Evolutionary conservation across 2,113 vertebrate species (phyloP).

Genomic region (Poeciliopsis retropinna): DNA sequence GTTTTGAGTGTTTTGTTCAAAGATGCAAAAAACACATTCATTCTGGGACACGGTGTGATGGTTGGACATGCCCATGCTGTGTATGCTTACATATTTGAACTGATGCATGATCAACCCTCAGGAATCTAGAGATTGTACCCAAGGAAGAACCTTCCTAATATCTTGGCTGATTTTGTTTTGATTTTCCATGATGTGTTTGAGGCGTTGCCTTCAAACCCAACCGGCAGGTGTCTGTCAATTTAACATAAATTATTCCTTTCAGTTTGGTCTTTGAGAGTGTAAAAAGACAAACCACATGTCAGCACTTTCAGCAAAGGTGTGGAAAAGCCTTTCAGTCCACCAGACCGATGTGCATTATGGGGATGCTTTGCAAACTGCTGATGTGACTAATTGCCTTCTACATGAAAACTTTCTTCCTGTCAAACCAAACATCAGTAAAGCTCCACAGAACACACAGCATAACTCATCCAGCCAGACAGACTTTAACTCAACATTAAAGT

Average conservation of each 20-base stretch:
- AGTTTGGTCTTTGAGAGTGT: background rate
- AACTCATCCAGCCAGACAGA: conserved; percentile 6
- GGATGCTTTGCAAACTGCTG: background rate
- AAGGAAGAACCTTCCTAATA: background rate
- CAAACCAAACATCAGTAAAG: background rate
- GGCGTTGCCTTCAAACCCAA: background rate
- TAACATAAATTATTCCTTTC: background rate
- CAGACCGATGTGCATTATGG: background rate
- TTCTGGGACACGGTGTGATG: too few relatives aligned
- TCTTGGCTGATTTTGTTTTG: background rate
- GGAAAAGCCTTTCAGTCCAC: background rate
- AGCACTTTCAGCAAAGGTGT: background rate
- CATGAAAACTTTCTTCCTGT: background rate
- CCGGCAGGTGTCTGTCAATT: background rate
- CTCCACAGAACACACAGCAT: background rate
- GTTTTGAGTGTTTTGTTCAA: too few relatives aligned
- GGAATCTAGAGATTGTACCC: background rate
- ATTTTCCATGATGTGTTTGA: background rate
- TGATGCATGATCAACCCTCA: background rate
- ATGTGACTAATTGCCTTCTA: background rate
- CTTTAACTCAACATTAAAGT: conserved; percentile 5
- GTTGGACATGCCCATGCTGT: background rate
- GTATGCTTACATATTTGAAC: background rate
- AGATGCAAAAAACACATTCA: too few relatives aligned
- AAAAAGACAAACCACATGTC: background rate